Evolutionary conservation across 2,797 vertebrate species (phyloP), one percentile per base, ranked within the genome.

Genomic region (Gobio occitaniae): DNA sequence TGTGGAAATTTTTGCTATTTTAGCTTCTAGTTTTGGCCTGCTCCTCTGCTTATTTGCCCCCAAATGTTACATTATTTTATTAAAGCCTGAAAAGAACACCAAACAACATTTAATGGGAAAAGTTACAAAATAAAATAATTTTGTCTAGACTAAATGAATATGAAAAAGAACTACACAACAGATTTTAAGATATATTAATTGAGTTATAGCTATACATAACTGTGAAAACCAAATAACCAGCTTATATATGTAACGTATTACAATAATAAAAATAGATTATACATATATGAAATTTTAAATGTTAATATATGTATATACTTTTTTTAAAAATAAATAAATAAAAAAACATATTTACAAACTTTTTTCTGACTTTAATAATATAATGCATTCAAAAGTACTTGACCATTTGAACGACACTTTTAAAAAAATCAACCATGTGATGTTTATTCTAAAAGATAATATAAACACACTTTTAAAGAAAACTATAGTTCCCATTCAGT

Each of bases 1-100:
- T 52, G 94, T 95, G 12, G 95, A 95, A 86, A 94, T 94, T 38
- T 95, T 95, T 89, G 94, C 94, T 6, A 95, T 95, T 86, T 90
- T 95, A 82, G 93, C 94, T 2, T 95, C 95, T 19, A 94, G 94
- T 82, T 95, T 94, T 88, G 93, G 94, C 8, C 70, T 95, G 29
- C 87, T 95, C 41, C 89, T 93, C 21, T 95, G 94, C 38, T 83
- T 95, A 81, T 95, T 95, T 91, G 89, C 93, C 52, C 93, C 94
- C 82, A 95, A 95, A 80, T 94, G 92, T 86, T 95, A 94, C 72
- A 94, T 95, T 63, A 94, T 95, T 89, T 84, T 95, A 85, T 8
- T 95, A 41, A 94, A 91, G 76, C 93, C 95, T 41, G 92, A 94
- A 78, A 93, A 91, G 84, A 95, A 95, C 86, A 94, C 93, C 19